Base-by-base conservation (phyloP, 1,140 invertebrate species). In the Rhizoglyphus robini region DNA sequence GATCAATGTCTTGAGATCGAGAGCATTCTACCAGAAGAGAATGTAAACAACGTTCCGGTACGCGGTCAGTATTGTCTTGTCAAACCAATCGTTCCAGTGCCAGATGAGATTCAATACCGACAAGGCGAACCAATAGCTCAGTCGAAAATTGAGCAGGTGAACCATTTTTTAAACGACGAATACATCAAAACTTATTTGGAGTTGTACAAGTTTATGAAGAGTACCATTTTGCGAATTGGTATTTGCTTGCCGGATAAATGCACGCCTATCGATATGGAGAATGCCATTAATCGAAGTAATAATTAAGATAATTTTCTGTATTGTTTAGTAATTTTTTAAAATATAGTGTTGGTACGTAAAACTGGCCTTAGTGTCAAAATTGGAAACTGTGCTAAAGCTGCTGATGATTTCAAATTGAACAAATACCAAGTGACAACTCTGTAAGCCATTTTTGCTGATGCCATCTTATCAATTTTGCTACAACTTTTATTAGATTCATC, bases 1-100 rank as follows among this genome's bases (percentile, higher is more conserved):
- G 71, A 72, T 66, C 67, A 72, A 67, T 72, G 71, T 64, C 25
- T 72, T 29, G 62, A 57, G 15, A 54, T 69, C 11, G 51, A 51
- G 61, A 58, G 62, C n/a, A 15, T 46, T 11, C 23, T 34, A 27
- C 13, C 41, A 20, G 63, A 64, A 23, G 61, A 63, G 23, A 47
- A 63, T 49, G 32, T 15, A 4, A 64, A 64, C 20, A 20, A 48
- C 2, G n/a, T 23, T 11, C 11, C 27, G 8, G 51, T 64, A 4
- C n/a, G n/a, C 34, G 63, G 63, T 27, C 63, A 64, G 41, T 64
- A 64, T 38, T 64, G 63, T 49, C 29, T 64, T 1, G 5, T 64
- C 1, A 48, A 51, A 27, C 63, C 47, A 4, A 25, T 64, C n/a
- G 30, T 64, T 18, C 46, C 63, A n/a, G 25, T 48, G 18, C 63